Evolutionary conservation across 1,140 invertebrate species (phyloP), one percentile per base, ranked within the genome.

Genomic region (Adoxophyes honmai): DNA sequence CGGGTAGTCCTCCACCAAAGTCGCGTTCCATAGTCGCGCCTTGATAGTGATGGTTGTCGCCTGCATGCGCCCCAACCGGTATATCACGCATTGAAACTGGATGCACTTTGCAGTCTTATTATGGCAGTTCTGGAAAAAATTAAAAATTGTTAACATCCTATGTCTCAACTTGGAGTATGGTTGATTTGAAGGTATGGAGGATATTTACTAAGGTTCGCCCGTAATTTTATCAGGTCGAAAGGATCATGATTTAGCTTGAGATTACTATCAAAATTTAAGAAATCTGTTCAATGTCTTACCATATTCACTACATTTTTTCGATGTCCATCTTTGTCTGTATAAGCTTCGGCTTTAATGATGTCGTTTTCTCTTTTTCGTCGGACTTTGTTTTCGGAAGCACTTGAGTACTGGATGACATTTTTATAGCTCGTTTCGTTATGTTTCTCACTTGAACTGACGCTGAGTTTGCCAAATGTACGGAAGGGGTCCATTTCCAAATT

Each of bases 21-120:
- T 98, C 0, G 94, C 93, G 90, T 98, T 98, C 97, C 97, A 98
- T 5, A 98, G 89, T 51, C 95, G 92, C 0, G 96, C 94, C 72
- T 92, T 93, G 13, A 98, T 92, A 35, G 92, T 93, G 59, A 98
- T 95, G 0, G 93, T 94, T 0, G 94, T 94, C 68, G 93, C 93
- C 59, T 95, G 92, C 69, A 93, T 92, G 15, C 92, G 91, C 15
- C 91, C 91, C 55, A 98, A 90, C 65, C 95, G 94, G 63, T 93
- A 92, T 53, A 98, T 93, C 0, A 91, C 91, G 76, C 97, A 98
- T 42, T 89, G 91, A 53, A 98, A 96, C 60, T 92, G 92, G n/a
- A 97, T 93, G 78, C 97, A 98, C 63, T 95, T 94, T 0, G 96
- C 96, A 4, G 95, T 95, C 7, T 92, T 92, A 37, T 91, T 87